Conservation (phyloP, 2,888 invertebrate genomes). For the Biston stratarius region DNA sequence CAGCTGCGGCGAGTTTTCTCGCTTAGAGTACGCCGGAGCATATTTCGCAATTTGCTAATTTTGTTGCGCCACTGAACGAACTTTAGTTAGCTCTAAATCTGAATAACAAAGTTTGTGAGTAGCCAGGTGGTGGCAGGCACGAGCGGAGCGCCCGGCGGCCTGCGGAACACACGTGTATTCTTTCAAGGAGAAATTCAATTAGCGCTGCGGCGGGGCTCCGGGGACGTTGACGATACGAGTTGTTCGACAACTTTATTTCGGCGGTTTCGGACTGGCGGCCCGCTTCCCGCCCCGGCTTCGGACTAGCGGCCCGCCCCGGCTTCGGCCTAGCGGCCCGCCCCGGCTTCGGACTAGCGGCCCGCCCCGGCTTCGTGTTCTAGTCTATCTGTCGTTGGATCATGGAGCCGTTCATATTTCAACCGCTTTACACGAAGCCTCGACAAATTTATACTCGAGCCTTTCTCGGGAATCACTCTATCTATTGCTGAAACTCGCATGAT, state of each 20-base stretch:
- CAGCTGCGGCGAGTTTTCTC: background rate
- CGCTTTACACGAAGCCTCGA: too few relatives aligned
- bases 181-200: slow-evolving; percentile 42
- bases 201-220: slow-evolving; percentile 13
- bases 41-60: background rate
- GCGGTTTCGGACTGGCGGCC: slow-evolving; percentile 2
- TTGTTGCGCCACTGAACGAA: background rate
- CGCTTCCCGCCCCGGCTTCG: background rate
- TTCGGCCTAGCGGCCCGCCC: too few relatives aligned
- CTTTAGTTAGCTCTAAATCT: background rate
- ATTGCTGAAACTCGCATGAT: too few relatives aligned
- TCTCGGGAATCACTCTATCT: too few relatives aligned
- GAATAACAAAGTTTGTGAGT: background rate
- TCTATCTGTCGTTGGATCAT: too few relatives aligned
- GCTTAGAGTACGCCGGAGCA: background rate
- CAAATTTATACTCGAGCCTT: too few relatives aligned
- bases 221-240: slow-evolving; percentile 26
- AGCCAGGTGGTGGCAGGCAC: background rate
- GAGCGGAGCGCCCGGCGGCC: background rate
- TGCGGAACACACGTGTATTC: slow-evolving; percentile 17
- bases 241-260: slow-evolving; percentile 23
- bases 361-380: too few relatives aligned
- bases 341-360: too few relatives aligned
- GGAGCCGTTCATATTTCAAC: too few relatives aligned
- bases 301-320: too few relatives aligned